Base-by-base conservation (phyloP, 2,797 vertebrate species). In the Sylvia borin region DNA sequence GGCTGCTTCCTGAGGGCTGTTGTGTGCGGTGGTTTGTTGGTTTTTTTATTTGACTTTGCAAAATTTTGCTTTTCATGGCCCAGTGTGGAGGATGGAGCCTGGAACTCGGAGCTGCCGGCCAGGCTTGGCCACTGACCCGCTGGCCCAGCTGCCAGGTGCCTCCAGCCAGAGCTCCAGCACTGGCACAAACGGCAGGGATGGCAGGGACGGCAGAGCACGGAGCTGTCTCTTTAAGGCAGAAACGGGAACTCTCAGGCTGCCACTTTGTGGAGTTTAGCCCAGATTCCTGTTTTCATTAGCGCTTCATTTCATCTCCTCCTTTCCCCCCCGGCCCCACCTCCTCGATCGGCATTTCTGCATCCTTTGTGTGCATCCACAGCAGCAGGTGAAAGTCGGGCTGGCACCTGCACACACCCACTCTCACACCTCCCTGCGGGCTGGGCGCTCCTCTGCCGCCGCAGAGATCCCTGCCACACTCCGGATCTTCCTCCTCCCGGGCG, bases 341-440 rank as follows among this genome's bases (percentile, higher is more conserved):
- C 91, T 96, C 61, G 43, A 22, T 47, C 85, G 20, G 93, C 94
- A 45, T 90, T 64, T 89, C 90, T 81, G 84, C 94, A 65, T 93
- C 95, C 75, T 47, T 60, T 31, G 24, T 48, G 85, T 17, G 91
- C 87, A 50, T 51, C 61, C 78, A 5, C 68, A 77, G 82, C 57
- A 4, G 85, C 48, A 62, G 88, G 84, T 79, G 15, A 72, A 47
- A 57, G 38, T 54, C 88, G 32, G 87, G 38, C 64, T n/a, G 84
- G 74, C 50, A 48, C 78, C 85, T 18, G 68, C 88, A 40, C 60
- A 4, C 61, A 9, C 42, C 3, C 60, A 5, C 50, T 10, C 54
- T 13, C 70, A 4, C 27, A 3, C 53, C 43, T 32, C 11, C 50
- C 72, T 11, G 64, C 32, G 13, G 9, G 11, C 85, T 43, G 64